phyloP scores from a whole-genome alignment of 2,113 vertebrate species.

The Pandion haliaetus region DNA sequence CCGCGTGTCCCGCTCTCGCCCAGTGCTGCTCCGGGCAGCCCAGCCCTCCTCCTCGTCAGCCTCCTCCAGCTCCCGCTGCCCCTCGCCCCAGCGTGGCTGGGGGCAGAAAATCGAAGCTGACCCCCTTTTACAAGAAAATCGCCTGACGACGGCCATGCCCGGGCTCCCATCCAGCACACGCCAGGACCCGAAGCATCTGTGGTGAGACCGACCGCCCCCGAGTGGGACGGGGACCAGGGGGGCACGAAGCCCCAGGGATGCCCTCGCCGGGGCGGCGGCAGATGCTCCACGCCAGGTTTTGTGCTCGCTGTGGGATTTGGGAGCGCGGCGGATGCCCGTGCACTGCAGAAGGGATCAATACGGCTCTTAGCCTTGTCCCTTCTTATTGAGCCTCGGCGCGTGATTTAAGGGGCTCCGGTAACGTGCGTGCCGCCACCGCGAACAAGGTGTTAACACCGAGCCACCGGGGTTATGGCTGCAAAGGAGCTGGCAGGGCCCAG shows the following conservation, averaged over 20 bases:
- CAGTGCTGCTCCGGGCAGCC: neutral
- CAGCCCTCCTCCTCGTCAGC: neutral
- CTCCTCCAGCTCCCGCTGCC: neutral
- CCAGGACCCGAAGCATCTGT: fast-evolving
- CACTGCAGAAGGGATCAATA: neutral
- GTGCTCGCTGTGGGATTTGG: neutral
- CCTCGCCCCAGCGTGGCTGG: neutral
- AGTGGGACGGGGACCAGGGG: fast-evolving
- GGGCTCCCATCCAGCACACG: fast-evolving
- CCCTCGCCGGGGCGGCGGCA: fast-evolving
- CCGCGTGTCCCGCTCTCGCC: neutral
- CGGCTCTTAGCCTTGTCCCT: neutral
- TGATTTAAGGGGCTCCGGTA: neutral
- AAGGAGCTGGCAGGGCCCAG: neutral
- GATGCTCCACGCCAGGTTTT: neutral
- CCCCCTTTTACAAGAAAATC: neutral
- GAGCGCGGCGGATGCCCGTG: neutral
- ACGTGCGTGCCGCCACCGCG: neutral
- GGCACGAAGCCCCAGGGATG: fast-evolving
- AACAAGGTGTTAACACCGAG: neutral
- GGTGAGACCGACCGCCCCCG: fast-evolving
- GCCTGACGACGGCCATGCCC: fast-evolving
- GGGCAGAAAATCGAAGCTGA: neutral
- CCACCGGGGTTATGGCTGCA: neutral
- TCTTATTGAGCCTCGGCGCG: neutral